Evolutionary conservation across 2,888 invertebrate species (phyloP), one percentile per base, ranked within the genome.

Genomic region (Epinotia demarniana): DNA sequence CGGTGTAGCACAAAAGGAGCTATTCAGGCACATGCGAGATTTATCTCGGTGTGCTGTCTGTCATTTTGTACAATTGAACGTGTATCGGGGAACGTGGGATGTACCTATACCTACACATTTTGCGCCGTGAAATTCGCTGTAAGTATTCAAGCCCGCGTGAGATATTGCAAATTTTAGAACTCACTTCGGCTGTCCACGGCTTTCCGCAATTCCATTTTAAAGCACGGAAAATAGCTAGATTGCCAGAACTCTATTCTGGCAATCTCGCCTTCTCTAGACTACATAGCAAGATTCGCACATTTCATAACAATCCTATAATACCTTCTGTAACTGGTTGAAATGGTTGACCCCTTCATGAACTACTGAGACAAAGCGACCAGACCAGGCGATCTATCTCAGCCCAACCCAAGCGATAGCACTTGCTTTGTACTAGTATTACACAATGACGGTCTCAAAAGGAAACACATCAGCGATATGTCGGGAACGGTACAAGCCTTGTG

Each of bases 51-150:
- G 19, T 27, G 63, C 69, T 60, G 72, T 72, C 72, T 74, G 69
- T 74, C 69, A 74, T 70, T 69, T 69, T 74, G 69, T 67, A 68
- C 73, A 74, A 75, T 75, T 72, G 55, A 39, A 61, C 75, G 61
- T 61, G 68, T 71, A 75, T 75, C 72, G 61, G 66, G 53, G 23
- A 23, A 58, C 58, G 68, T 46, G 58, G 16, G 27, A 53, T 39
- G 39, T 66, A 27, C 2, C 23, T 27, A 66, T 53, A 58, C n/a
- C n/a, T n/a, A n/a, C 46, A 58, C 23, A 16, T 69, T 46, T 60
- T 69, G 58, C 43, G 19, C 57, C 8, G 19, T 13, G 53, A 57
- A 68, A 68, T 57, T 6, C n/a, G 27, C 11, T 23, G n/a, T 46
- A 46, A 13, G 4, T 33, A 16, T n/a, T 6, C 53, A 53, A n/a